Evolutionary conservation across 2,888 invertebrate genomes (phyloP).

Genomic region (Yponomeuta cagnagella): DNA sequence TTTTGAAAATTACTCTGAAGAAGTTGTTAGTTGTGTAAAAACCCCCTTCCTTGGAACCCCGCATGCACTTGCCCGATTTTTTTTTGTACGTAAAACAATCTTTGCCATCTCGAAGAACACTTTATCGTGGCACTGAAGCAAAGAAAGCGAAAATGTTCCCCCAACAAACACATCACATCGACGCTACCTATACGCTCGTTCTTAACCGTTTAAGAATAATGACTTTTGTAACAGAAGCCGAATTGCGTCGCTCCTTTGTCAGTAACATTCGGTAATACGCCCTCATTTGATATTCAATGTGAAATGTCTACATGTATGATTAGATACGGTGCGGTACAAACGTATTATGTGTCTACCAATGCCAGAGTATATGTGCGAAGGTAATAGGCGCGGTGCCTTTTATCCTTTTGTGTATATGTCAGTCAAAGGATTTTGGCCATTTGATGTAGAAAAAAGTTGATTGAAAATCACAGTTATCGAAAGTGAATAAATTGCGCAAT

Average conservation of each 20-base stretch:
- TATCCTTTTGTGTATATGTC: background rate
- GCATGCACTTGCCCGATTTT: too few relatives aligned
- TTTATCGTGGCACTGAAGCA: background rate
- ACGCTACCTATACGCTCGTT: background rate
- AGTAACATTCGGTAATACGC: background rate
- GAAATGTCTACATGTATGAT: background rate
- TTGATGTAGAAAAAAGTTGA: background rate
- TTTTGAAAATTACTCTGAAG: too few relatives aligned
- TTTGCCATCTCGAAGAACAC: background rate
- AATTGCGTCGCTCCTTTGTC: background rate
- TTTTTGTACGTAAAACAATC: background rate
- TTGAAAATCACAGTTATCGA: background rate
- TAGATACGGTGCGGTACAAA: background rate
- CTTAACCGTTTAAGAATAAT: background rate
- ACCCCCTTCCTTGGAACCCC: too few relatives aligned
- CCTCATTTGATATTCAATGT: background rate
- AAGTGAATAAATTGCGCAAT: too few relatives aligned
- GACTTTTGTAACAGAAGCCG: background rate
- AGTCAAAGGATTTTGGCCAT: background rate
- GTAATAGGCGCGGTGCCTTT: background rate
- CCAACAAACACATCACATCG: background rate
- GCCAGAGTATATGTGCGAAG: background rate
- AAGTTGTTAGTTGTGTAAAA: too few relatives aligned
- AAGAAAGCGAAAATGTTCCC: background rate
- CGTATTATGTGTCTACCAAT: background rate